These are phyloP conservation scores for Crotalus tigris DNA, from an alignment of 2,113 vertebrate species.

Conservation along the genomic window DNA sequence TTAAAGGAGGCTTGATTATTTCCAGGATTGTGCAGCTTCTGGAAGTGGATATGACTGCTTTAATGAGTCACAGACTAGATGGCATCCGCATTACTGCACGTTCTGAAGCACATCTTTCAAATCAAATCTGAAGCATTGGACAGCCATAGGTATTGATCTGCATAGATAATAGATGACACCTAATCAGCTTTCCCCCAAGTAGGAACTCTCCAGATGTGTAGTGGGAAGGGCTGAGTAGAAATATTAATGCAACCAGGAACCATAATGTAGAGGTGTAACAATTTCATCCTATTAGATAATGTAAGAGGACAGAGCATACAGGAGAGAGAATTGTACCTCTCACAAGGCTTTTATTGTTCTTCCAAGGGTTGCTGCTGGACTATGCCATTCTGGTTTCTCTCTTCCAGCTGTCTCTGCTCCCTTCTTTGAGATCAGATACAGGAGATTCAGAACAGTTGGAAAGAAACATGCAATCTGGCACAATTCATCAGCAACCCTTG, in stretches of 20 bases:
- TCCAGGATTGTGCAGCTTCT: neutral
- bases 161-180: neutral
- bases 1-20: neutral
- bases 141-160: neutral
- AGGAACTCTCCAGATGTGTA: neutral
- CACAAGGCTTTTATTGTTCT: conserved; percentile 57
- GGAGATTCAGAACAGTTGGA: conserved; percentile 70
- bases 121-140: neutral
- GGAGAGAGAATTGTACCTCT: conserved; percentile 41
- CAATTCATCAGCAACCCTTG: conserved; percentile 66
- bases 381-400: conserved; percentile 69
- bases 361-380: conserved; percentile 68
- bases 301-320: accelerated
- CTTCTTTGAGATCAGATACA: conserved; percentile 72
- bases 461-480: conserved; percentile 67
- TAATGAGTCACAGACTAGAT: neutral
- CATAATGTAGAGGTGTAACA: neutral
- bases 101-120: neutral
- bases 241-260: conserved; percentile 11
- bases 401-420: conserved; percentile 70
- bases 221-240: neutral
- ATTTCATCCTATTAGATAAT: neutral
- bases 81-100: neutral
- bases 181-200: neutral
- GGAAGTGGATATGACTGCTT: neutral